Evolutionary conservation across 2,888 invertebrate genomes (phyloP).

Genomic region (Diaphora mendica): DNA sequence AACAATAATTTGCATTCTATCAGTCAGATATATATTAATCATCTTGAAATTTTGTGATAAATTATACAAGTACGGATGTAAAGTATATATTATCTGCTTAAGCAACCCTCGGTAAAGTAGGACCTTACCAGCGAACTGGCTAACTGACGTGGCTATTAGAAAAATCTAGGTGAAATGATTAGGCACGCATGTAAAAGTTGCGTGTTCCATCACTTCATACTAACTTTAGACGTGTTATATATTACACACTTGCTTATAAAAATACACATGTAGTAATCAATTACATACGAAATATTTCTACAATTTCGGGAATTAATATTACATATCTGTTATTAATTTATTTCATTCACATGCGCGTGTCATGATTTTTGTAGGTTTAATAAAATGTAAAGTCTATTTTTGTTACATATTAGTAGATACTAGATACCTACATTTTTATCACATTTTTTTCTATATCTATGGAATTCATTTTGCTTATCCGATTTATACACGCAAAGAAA

Average conservation of each 20-base stretch:
- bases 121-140: conserved; percentile 11
- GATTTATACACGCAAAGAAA: not conserved
- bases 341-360: not conserved
- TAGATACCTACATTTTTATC: not conserved
- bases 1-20: not conserved
- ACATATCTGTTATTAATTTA: not conserved
- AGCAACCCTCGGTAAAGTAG: not conserved
- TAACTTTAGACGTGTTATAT: conserved; percentile 57
- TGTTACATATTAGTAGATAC: not conserved
- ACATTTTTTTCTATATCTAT: no score
- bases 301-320: not conserved
- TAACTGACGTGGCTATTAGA: conserved; percentile 23
- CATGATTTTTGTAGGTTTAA: not conserved
- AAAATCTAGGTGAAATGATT: conserved; percentile 53
- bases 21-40: not conserved
- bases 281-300: not conserved
- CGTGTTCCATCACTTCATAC: conserved; percentile 55
- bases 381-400: not conserved
- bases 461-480: no score
- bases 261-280: not conserved
- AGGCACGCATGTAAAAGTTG: conserved; percentile 42
- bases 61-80: not conserved
- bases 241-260: conserved; percentile 48
- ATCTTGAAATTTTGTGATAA: not conserved
- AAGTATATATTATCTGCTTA: conserved; percentile 19